Evolutionary conservation across 2,888 invertebrate genomes (phyloP).

Genomic region (Eubasilissa splendida): DNA sequence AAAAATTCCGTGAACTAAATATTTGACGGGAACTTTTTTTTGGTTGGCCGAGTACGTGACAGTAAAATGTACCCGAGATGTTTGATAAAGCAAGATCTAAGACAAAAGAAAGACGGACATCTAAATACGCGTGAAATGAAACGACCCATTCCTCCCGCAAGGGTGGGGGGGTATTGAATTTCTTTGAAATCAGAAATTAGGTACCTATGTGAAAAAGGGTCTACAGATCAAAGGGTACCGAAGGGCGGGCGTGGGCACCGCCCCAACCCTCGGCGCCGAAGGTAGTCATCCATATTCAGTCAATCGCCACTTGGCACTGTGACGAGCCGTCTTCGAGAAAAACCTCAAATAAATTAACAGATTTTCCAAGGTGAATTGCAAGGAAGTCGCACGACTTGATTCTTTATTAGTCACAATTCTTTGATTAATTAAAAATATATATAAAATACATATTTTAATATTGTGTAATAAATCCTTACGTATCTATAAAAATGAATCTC

Average conservation of each 20-base stretch:
- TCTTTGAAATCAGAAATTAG: conserved; percentile 51
- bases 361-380: not conserved
- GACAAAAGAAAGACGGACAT: conserved; percentile 10
- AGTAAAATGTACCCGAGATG: not conserved
- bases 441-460: too few species aligned
- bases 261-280: conserved; percentile 20
- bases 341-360: conserved; percentile 43
- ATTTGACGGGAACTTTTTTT: not conserved
- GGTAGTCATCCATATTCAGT: not conserved
- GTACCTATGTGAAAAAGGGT: conserved; percentile 37
- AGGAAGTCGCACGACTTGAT: not conserved
- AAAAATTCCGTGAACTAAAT: not conserved
- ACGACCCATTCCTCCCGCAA: not conserved
- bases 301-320: conserved; percentile 10
- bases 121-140: conserved; percentile 15
- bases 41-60: not conserved
- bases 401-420: too few species aligned
- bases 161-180: conserved; percentile 48
- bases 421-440: too few species aligned
- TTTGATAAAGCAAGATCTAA: not conserved
- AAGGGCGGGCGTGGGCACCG: conserved; percentile 28
- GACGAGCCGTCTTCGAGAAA: conserved; percentile 16
- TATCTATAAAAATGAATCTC: too few species aligned
- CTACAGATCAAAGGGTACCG: conserved; percentile 49
- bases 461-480: too few species aligned